Evolutionary conservation across 2,888 invertebrate genomes (phyloP).

Genomic region (Psylliodes chrysocephalus): DNA sequence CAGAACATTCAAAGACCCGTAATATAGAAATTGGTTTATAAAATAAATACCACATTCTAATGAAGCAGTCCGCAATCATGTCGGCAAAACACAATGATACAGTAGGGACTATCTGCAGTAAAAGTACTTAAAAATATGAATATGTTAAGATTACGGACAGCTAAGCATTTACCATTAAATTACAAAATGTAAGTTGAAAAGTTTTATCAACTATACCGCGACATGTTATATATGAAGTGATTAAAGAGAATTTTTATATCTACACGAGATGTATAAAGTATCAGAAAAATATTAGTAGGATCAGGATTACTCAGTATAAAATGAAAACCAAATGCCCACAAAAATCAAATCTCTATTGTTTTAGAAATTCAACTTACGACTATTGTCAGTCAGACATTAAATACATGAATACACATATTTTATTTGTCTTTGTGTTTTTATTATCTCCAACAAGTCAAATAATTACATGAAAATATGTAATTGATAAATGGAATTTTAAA

Average conservation of each 20-base stretch:
- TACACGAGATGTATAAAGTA: conserved; percentile 35
- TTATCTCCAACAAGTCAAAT: no score
- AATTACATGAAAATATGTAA: no score
- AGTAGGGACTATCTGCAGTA: conserved; percentile 16
- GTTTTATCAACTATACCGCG: conserved; percentile 30
- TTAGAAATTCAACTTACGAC: no score
- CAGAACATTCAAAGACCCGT: conserved; percentile 61
- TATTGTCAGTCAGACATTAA: no score
- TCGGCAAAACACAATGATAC: conserved; percentile 18
- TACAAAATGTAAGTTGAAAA: conserved; percentile 31
- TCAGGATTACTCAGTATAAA: no score
- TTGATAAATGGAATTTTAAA: no score
- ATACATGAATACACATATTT: no score
- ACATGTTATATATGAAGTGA: conserved; percentile 43
- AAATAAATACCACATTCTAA: conserved; percentile 57
- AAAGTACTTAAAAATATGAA: conserved; percentile 25
- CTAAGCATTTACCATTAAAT: conserved; percentile 32
- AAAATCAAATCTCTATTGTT: no score
- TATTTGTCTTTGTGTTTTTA: no score
- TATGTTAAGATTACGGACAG: conserved; percentile 32
- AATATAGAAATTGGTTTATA: conserved; percentile 59
- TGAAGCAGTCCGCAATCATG: conserved; percentile 32
- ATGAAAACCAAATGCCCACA: no score
- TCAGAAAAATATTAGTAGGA: no score
- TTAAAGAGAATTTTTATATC: conserved; percentile 29